Evolutionary conservation across 2,113 vertebrate species (phyloP).

Genomic region (Melanostigma gelatinosum): DNA sequence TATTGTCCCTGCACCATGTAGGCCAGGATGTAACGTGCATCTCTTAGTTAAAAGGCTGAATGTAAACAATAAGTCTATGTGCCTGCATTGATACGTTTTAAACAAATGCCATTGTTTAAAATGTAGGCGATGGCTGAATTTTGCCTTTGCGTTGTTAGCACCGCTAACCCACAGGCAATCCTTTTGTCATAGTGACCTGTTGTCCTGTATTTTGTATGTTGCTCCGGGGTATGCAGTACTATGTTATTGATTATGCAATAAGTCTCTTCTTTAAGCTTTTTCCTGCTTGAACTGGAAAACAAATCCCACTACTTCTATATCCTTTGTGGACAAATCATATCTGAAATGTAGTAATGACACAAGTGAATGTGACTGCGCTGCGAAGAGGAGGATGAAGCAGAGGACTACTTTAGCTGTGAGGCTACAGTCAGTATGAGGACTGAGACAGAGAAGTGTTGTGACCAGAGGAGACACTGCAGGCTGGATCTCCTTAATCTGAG

Average conservation of each 20-base stretch:
- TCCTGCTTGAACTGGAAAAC: not conserved
- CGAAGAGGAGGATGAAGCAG: not conserved
- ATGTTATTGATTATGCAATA: not conserved
- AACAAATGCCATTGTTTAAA: not conserved
- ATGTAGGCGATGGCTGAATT: constrained; percentile 1
- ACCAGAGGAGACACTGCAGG: constrained; percentile 54
- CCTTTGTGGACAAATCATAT: not conserved
- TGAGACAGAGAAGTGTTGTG: constrained; percentile 49
- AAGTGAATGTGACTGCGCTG: constrained; percentile 9
- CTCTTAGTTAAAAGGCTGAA: constrained; percentile 6
- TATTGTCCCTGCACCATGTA: constrained; percentile 54
- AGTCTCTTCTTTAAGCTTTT: not conserved
- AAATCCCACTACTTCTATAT: not conserved
- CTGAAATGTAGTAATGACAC: not conserved
- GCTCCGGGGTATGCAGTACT: not conserved
- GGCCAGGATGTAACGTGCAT: constrained; percentile 35
- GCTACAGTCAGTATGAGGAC: constrained; percentile 25
- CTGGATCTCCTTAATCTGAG: constrained; percentile 60
- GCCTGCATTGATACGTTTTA: not conserved
- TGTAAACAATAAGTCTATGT: constrained; percentile 6
- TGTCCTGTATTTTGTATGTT: not conserved
- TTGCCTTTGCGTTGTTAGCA: not conserved
- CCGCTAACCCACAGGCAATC: not conserved
- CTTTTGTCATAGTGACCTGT: not conserved
- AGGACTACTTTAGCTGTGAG: constrained; percentile 6